A percentile compares a stretch with the other conserved stretches of the same genome.
phyloP scores from a whole-genome alignment of 2,888 invertebrate genomes.

The Eurytoma adleriae region DNA sequence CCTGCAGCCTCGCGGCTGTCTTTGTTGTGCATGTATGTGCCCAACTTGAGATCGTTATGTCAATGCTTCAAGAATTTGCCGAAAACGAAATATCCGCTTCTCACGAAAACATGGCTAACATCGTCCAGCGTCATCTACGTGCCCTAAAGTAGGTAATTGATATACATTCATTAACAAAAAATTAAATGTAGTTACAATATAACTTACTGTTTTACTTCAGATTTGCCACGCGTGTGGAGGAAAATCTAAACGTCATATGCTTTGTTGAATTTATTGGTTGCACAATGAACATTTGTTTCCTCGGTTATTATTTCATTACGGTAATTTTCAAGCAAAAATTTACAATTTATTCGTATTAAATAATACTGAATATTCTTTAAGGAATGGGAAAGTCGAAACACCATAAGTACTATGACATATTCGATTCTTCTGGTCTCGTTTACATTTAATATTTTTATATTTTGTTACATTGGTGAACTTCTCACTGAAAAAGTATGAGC shows the following conservation, averaged over 20 bases:
- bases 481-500: slow-evolving; percentile 65
- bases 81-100: neutral
- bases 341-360: neutral
- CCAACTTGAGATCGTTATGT: slow-evolving; percentile 66
- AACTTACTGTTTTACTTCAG: slow-evolving; percentile 57
- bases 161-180: no score
- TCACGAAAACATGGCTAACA: slow-evolving; percentile 57
- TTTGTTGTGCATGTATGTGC: slow-evolving; percentile 70
- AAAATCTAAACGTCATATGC: slow-evolving; percentile 66
- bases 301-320: slow-evolving; percentile 70
- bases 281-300: slow-evolving; percentile 70
- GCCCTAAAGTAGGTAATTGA: slow-evolving; percentile 60
- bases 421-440: slow-evolving; percentile 66
- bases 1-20: slow-evolving; percentile 67
- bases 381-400: slow-evolving; percentile 67
- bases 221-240: slow-evolving; percentile 66
- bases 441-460: slow-evolving; percentile 69
- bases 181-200: neutral
- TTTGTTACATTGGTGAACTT: slow-evolving; percentile 69
- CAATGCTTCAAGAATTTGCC: slow-evolving; percentile 54
- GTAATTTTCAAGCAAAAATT: slow-evolving; percentile 56
- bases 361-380: slow-evolving; percentile 49
- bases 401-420: slow-evolving; percentile 66
- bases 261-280: slow-evolving; percentile 70
- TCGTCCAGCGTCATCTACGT: slow-evolving; percentile 65